These are phyloP conservation scores for Radopholus similis DNA, from an alignment of 1,140 invertebrate genomes.

Conservation along the genomic window DNA sequence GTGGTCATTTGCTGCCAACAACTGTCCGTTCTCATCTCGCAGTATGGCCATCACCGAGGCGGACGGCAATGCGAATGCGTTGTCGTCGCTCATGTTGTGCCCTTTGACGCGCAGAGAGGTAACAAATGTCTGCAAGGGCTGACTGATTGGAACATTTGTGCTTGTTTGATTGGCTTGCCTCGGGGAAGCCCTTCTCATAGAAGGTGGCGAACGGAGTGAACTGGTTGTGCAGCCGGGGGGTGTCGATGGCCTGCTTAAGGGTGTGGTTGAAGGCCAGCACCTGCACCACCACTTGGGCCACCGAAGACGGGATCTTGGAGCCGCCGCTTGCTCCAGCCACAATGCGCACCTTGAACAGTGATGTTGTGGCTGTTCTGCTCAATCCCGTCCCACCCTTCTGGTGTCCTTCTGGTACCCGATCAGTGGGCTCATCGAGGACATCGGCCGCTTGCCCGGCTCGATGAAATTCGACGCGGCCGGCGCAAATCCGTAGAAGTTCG, in stretches of 20 bases:
- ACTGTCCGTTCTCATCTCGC: conserved; percentile 13
- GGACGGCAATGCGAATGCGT: conserved; percentile 18
- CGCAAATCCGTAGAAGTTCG: conserved; percentile 74
- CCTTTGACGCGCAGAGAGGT: conserved; percentile 22
- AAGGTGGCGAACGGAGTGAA: conserved; percentile 74
- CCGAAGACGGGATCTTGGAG: conserved; percentile 75
- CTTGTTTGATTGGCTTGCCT: conserved; percentile 62
- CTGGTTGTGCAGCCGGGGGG: conserved; percentile 83
- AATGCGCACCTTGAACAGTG: conserved; percentile 61
- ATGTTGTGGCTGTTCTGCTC: neutral
- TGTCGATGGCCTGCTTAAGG: conserved; percentile 81
- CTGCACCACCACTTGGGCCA: conserved; percentile 73
- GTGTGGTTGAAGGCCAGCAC: conserved; percentile 77
- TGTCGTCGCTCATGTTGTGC: conserved; percentile 39
- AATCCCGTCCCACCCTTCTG: conserved; percentile 66
- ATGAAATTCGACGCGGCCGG: conserved; percentile 74
- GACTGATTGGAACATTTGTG: neutral
- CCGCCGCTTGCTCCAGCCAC: conserved; percentile 84
- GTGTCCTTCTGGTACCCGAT: conserved; percentile 71
- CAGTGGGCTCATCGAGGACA: conserved; percentile 85
- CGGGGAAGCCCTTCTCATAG: conserved; percentile 74
- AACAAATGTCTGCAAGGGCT: conserved; percentile 31
- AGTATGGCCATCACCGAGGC: conserved; percentile 43
- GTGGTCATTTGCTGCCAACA: conserved; percentile 35
- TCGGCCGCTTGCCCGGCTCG: conserved; percentile 72